Base-by-base conservation (phyloP, 2,888 invertebrate species). In the Brachylomia viminalis region DNA sequence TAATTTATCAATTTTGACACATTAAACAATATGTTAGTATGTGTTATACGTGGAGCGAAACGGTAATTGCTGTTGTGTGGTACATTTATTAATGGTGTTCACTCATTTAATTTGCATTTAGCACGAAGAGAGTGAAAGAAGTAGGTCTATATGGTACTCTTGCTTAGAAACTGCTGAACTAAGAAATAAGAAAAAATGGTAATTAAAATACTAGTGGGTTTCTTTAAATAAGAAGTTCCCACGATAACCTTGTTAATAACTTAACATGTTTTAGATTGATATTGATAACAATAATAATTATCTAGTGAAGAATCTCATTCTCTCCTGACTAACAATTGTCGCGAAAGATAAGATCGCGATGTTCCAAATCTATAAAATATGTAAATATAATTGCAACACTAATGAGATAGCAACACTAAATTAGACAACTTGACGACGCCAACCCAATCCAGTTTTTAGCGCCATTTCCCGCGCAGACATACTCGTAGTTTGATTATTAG, bases 1-100 rank as follows among this genome's bases (percentile, higher is more conserved):
- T 83, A 85, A 81, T 83, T 75, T 84, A 79, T 75, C 70, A 75
- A 81, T 83, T 80, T 72, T 68, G 76, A 67, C 61, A 65, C 47
- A 59, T 72, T 59, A 70, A 77, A 72, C 59, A 69, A 72, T 75
- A 64, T 64, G 58, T 75, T 76, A 64, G 67, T 47, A 75, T 74
- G 69, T 66, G 49, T 77, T 75, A 71, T 68, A n/a, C 47, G 79
- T 77, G 72, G 70, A 86, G 77, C 80, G 68, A 86, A 86, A 80
- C 58, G 65, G 70, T 76, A 79, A 83, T 82, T 72, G 59, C 66
- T 64, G 45, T 56, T 52, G 65, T 75, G 27, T 56, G 15, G 66
- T 77, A 68, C 56, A 82, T 62, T n/a, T 84, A 72, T 73, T 76
- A 70, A 84, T 68, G 75, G 45, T 66, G 27, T 33, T 64, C 38